Evolutionary conservation across 2,888 invertebrate species (phyloP), one percentile per base, ranked within the genome.

Genomic region (Mimachlamys varia): DNA sequence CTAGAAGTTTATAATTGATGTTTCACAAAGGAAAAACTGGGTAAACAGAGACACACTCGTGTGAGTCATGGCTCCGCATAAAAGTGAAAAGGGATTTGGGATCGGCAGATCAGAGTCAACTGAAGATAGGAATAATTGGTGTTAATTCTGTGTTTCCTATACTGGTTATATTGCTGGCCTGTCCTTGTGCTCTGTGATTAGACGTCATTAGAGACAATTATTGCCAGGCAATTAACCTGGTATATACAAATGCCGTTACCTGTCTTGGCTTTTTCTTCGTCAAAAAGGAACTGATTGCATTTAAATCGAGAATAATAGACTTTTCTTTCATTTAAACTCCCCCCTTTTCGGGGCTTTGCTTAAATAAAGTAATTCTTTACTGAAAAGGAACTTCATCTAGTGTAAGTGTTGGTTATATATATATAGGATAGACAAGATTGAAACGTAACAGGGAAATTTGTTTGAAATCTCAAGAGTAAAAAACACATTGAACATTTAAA

Each of bases 81-180:
- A 76, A 76, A 76, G 76, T 76, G 76, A 76, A 76, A 76, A 76
- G 76, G 76, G 76, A 15, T 76, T 76, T 27, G 76, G 76, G 76
- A 76, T 76, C 17, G 76, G 76, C 15, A 33, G 62, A 62, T 62
- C 62, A 22, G 76, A 76, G 76, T 33, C 76, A 33, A 76, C 76
- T 33, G 27, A 15, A 76, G 76, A 76, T 76, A 76, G 76, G 33
- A 76, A 76, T 76, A 76, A 76, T 76, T 76, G 13, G 76, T 76
- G 76, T 76, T 76, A 76, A 76, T 76, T 76, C 76, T 33, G 33
- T 1, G 33, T 76, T 76, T 76, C 76, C 76, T 76, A 33, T 76
- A 76, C 76, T 10, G 76, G 76, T 22, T 76, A 76, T 76, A 76
- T 76, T 33, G 27, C 7, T 1, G 33, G 4, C 33, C 13, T 33